Conservation (phyloP, 2,888 invertebrate genomes). For the Hyalella azteca region DNA sequence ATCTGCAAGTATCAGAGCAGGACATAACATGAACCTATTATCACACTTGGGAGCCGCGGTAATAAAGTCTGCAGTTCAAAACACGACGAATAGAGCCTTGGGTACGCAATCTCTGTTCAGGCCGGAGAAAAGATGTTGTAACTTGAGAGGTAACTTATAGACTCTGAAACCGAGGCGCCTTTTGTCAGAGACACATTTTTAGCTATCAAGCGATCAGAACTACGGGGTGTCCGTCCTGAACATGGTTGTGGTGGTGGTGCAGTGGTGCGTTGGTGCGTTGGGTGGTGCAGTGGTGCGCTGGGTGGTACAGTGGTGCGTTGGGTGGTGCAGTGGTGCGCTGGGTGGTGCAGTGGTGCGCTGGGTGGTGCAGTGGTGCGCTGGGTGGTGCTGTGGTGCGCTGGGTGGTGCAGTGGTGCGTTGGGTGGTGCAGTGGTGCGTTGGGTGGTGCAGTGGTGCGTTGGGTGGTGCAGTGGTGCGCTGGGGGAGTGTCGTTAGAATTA, state of each 20-base stretch:
- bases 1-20: neutral
- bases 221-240: neutral
- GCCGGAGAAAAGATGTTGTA: neutral
- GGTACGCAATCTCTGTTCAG: neutral
- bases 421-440: neutral
- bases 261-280: neutral
- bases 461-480: neutral
- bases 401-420: neutral
- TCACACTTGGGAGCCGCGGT: neutral
- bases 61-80: neutral
- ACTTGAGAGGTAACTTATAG: neutral
- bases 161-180: conserved; percentile 24
- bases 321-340: neutral
- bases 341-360: neutral
- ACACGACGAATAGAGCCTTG: neutral
- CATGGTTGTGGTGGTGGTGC: neutral
- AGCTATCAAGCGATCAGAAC: conserved; percentile 11
- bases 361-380: neutral
- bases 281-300: neutral
- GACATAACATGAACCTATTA: conserved; percentile 33
- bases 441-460: neutral
- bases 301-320: neutral
- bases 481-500: neutral
- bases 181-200: neutral
- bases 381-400: neutral